Evolutionary conservation across 2,888 invertebrate genomes (phyloP).

Genomic region (Xestia c-nigrum): DNA sequence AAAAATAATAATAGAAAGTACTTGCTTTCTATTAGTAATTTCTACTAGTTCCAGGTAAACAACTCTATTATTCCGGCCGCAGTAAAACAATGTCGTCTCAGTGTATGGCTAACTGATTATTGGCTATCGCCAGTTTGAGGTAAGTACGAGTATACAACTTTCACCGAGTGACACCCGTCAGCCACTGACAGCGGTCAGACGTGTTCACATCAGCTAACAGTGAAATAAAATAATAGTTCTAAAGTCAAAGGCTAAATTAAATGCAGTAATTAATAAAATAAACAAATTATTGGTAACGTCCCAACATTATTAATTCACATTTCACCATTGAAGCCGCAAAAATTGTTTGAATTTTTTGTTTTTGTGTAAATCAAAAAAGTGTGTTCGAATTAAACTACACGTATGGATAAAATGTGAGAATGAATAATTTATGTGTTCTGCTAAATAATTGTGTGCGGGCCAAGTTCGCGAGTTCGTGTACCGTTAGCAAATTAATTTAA

Average conservation of each 20-base stretch:
- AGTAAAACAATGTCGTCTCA: neutral
- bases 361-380: conserved; percentile 23
- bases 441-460: conserved; percentile 31
- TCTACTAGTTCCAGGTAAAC: conserved; percentile 3
- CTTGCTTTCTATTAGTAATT: neutral
- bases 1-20: no score
- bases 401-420: conserved; percentile 47
- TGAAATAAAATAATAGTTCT: conserved; percentile 25
- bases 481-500: conserved; percentile 55
- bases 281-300: conserved; percentile 1
- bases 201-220: conserved; percentile 12
- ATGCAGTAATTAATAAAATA: conserved; percentile 14
- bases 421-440: conserved; percentile 41
- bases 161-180: conserved; percentile 33
- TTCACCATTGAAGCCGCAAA: neutral
- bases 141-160: conserved; percentile 44
- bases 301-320: conserved; percentile 11
- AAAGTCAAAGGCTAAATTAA: conserved; percentile 42
- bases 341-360: neutral
- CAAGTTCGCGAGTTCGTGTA: conserved; percentile 29
- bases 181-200: conserved; percentile 10
- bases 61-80: neutral
- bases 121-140: neutral
- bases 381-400: conserved; percentile 36
- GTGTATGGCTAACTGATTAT: neutral